Evolutionary conservation across 2,113 vertebrate genomes (phyloP).

Genomic region (Sapajus apella): DNA sequence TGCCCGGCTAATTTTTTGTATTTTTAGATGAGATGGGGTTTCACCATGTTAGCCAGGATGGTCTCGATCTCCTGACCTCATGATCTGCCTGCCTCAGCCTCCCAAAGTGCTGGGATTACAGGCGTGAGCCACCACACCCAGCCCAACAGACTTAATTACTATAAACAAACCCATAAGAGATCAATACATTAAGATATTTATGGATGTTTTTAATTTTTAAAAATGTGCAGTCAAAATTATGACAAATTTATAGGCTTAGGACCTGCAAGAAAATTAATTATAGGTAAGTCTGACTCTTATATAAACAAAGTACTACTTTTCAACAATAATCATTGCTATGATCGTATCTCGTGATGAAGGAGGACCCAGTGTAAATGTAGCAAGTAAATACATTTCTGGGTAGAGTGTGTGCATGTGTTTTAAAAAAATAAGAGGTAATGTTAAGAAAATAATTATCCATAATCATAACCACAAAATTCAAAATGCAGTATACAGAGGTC

Average conservation of each 20-base stretch:
- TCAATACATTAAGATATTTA: not conserved
- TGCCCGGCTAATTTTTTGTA: no score
- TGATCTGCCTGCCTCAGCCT: no score
- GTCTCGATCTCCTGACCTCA: no score
- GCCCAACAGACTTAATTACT: not conserved
- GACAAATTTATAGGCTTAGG: not conserved
- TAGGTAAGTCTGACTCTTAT: not conserved
- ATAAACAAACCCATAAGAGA: not conserved
- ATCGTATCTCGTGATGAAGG: not conserved
- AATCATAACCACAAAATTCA: not conserved
- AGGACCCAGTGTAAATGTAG: not conserved
- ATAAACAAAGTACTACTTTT: not conserved
- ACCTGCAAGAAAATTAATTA: not conserved
- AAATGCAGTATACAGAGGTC: not conserved
- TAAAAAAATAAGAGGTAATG: not conserved
- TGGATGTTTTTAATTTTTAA: not conserved
- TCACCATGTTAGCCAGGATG: no score
- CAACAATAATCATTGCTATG: not conserved
- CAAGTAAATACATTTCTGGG: not conserved
- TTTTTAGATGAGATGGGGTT: no score
- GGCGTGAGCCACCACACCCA: no score
- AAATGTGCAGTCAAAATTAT: not conserved
- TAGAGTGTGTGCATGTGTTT: not conserved
- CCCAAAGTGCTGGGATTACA: no score
- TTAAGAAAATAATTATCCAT: constrained; percentile 14